Base-by-base conservation (phyloP, 2,888 invertebrate species). In the Kryphioiulus occultus region DNA sequence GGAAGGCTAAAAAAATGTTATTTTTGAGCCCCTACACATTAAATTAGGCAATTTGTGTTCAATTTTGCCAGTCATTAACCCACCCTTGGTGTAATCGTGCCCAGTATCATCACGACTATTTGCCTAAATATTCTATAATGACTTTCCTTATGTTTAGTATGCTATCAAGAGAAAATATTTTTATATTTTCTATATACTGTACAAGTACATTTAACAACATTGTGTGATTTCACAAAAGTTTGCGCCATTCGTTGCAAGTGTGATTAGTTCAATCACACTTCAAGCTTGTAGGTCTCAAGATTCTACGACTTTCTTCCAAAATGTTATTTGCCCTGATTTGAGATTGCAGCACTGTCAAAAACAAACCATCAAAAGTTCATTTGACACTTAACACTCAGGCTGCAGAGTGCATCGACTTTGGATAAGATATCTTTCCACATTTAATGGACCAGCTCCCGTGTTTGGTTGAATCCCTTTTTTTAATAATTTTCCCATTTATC, bases 401-500 rank as follows among this genome's bases (percentile, higher is more conserved):
- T 26, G 1, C 22, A 4, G 68, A 68, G 68, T 26, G 68, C 68
- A 68, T 68, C 22, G 68, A 68, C 68, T 68, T 68, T 68, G 68
- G 68, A 68, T 68, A 26, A 68, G 68, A 68, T 68, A 68, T 22
- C 68, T 68, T n/a, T 10, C 26, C 68, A 68, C 68, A 22, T 68
- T 68, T 22, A 68, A 68, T 26, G 68, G 7, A 68, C 22, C 0
- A 22, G 10, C n/a, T 68, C 68, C 68, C 26, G 53, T n/a, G 22
- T 68, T 68, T 68, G 68, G 26, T 22, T 10, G 22, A 68, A 68
- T 68, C 12, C 26, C 22, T 68, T 68, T 35, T 68, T 68, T 68
- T 26, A 68, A 68, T 68, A 68, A 68, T 68, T 68, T 68, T 68
- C 68, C 22, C 68, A 68, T 68, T 68, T 68, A 22, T 68, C 26